Conservation (phyloP, 2,888 invertebrate genomes). For the Leistus spinibarbis region DNA sequence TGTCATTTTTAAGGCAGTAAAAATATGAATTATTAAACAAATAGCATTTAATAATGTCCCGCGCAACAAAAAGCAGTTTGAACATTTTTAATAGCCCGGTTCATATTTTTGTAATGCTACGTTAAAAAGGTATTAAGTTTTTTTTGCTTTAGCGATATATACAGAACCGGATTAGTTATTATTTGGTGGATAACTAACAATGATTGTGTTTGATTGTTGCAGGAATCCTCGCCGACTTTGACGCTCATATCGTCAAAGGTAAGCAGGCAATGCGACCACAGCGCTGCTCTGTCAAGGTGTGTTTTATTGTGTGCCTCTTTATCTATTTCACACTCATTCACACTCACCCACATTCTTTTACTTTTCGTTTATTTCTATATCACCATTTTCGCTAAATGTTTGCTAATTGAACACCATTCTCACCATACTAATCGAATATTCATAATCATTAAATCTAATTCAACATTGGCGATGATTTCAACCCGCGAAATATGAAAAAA, state of each 20-base stretch:
- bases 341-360: conserved; percentile 12
- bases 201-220: conserved; percentile 60
- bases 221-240: conserved; percentile 80
- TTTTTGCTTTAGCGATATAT: too few relatives aligned
- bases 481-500: too few relatives aligned
- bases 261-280: conserved; percentile 64
- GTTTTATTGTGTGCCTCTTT: conserved; percentile 52
- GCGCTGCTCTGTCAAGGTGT: conserved; percentile 60
- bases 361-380: not conserved
- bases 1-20: conserved; percentile 16
- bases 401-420: too few relatives aligned
- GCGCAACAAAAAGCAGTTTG: not conserved
- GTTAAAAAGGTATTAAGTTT: conserved; percentile 27
- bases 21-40: conserved; percentile 33
- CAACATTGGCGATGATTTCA: too few relatives aligned
- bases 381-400: not conserved
- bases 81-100: not conserved
- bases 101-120: not conserved
- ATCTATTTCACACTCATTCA: conserved; percentile 31
- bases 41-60: conserved; percentile 24
- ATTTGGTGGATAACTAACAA: not conserved
- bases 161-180: not conserved
- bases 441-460: too few relatives aligned
- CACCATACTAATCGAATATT: too few relatives aligned
- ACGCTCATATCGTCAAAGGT: conserved; percentile 80